Conservation (phyloP, 2,113 vertebrate genomes). For the Ctenodactylus gundi region DNA sequence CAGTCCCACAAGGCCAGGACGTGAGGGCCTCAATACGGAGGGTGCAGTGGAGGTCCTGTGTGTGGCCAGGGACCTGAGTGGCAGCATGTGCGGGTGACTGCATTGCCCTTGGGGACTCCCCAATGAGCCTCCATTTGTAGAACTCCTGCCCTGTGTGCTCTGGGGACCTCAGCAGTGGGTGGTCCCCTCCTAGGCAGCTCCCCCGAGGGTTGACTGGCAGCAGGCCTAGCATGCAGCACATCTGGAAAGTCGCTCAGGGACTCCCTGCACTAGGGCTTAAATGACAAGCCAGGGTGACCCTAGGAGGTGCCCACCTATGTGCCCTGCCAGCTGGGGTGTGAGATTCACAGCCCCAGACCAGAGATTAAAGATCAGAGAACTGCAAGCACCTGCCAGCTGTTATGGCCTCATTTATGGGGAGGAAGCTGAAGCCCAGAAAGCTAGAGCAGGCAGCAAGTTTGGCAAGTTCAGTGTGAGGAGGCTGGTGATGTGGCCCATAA, state of each 20-base stretch:
- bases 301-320: fast-evolving
- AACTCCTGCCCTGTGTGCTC: not conserved
- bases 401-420: not conserved
- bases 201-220: not conserved
- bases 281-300: too few species aligned
- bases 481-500: not conserved
- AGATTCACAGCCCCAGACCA: not conserved
- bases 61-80: not conserved
- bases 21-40: not conserved
- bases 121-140: too few species aligned
- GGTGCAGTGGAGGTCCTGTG: not conserved
- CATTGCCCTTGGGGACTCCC: not conserved
- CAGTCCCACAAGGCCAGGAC: not conserved
- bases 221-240: fast-evolving
- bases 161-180: fast-evolving
- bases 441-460: not conserved
- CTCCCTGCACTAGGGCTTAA: not conserved
- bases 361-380: slow-evolving; percentile 19
- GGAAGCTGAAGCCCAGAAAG: not conserved
- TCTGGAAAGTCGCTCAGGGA: not conserved
- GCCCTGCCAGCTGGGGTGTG: not conserved
- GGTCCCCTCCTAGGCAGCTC: not conserved
- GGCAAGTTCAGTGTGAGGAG: not conserved
- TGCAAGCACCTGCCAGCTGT: not conserved
- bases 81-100: fast-evolving